Percentiles rank a stretch among this genome's conserved stretches.
Conservation (phyloP, 92 coral and sea anemone species). For the Porites evermanni region DNA sequence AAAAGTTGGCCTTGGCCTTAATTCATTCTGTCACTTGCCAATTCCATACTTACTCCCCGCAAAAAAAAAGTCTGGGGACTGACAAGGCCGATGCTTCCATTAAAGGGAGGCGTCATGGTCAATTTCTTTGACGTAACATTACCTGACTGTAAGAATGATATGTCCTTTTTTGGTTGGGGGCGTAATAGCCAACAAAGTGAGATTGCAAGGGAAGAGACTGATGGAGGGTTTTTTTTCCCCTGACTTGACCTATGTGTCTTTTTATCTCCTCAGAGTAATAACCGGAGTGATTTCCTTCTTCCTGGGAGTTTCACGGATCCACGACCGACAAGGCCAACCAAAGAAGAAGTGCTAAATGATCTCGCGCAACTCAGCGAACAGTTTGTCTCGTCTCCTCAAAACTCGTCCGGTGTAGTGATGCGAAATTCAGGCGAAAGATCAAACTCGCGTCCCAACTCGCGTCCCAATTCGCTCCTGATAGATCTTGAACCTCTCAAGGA, state of each 20-base stretch:
- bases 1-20: too few species aligned
- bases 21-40: too few species aligned
- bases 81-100: too few species aligned
- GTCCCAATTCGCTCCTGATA: constrained; percentile 78
- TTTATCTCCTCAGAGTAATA: constrained; percentile 18
- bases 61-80: too few species aligned
- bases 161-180: too few species aligned
- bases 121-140: too few species aligned
- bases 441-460: constrained; percentile 86
- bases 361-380: constrained; percentile 62
- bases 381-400: constrained; percentile 51
- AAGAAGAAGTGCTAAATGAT: constrained; percentile 70
- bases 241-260: background rate
- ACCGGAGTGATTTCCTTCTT: constrained; percentile 26
- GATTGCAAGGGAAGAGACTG: background rate
- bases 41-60: too few species aligned
- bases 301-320: constrained; percentile 78
- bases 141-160: too few species aligned
- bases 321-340: constrained; percentile 53
- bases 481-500: constrained; percentile 84
- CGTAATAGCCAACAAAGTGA: background rate
- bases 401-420: constrained; percentile 45
- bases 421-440: constrained; percentile 66
- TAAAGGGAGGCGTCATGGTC: too few species aligned
- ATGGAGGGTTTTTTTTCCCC: background rate